Evolutionary conservation across 2,113 vertebrate species (phyloP), one percentile per base, ranked within the genome.

Genomic region (Tringa solitaria): DNA sequence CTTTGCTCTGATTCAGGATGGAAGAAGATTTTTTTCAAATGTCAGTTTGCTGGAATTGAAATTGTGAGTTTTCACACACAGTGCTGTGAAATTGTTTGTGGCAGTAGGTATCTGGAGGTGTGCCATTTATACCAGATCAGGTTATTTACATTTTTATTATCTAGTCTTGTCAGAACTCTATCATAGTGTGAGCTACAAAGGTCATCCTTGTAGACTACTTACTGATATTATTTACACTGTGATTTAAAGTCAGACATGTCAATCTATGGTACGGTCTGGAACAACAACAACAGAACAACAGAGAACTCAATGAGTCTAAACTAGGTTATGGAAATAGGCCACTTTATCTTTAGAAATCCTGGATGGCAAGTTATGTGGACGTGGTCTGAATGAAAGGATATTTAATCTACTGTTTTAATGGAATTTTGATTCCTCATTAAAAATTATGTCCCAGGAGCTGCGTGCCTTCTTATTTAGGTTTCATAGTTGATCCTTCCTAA

Each of bases 311-410:
- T 92, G 70, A 67, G 28, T 93, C 88, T 87, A 89, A 98, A 98
- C 28, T 95, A 92, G 97, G 96, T 95, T 97, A 96, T 26, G 74
- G 93, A 98, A 98, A 68, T 96, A 96, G 97, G 97, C 59, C 63
- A 80, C 73, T 78, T 97, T 95, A 96, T 97, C 95, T 98, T 97
- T 98, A 96, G 96, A 97, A 97, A 75, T 81, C 72, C 77, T 96
- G 85, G 85, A 72, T 93, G 48, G 43, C 53, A 90, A 87, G 23
- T 83, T 89, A 19, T 78, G 35, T 95, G 72, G 77, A 81, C 67
- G 33, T 61, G 21, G 46, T 43, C 7, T 22, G 19, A 81, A 87
- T 39, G 17, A 26, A 22, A 18, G 27, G 4, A 4, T 23, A 5
- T 75, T 93, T 80, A 76, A 89, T 86, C 63, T 76, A 33, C 56